phyloP scores from a whole-genome alignment of 92 coral and sea anemone species.

The Nematostella vectensis region DNA sequence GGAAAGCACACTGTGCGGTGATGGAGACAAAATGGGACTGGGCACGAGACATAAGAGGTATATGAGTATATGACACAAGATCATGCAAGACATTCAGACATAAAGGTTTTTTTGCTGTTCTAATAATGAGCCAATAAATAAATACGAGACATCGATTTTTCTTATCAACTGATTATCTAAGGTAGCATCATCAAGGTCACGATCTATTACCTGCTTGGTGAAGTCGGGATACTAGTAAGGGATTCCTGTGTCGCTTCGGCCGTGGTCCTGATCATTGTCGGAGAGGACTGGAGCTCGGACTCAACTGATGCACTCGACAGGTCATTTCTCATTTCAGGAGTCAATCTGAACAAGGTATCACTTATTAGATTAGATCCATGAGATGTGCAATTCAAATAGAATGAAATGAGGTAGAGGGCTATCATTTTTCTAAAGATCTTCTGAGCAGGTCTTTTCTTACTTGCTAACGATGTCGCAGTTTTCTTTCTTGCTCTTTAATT shows the following conservation, averaged over 20 bases:
- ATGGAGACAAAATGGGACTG: not conserved
- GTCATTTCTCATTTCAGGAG: not conserved
- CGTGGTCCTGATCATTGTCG: not conserved
- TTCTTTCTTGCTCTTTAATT: slow-evolving; percentile 38
- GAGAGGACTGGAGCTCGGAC: not conserved
- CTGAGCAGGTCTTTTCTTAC: not conserved
- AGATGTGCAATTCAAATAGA: too few species aligned
- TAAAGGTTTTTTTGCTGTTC: too few species aligned
- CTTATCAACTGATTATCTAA: too few species aligned
- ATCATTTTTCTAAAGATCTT: too few species aligned
- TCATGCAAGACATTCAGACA: too few species aligned
- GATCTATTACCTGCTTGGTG: not conserved
- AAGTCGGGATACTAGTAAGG: not conserved
- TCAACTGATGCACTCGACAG: not conserved
- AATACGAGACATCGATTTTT: too few species aligned
- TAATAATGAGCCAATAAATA: too few species aligned
- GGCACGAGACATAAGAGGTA: not conserved
- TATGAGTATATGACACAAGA: too few species aligned
- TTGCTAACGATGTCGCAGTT: slow-evolving; percentile 14
- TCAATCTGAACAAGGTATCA: not conserved
- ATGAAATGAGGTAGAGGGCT: too few species aligned
- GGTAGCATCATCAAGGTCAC: too few species aligned
- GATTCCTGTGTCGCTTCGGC: not conserved
- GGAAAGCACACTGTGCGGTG: slow-evolving; percentile 13
- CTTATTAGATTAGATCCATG: too few species aligned